Evolutionary conservation across 2,113 vertebrate species (phyloP), one percentile per base, ranked within the genome.

Genomic region (Tragelaphus scriptus): DNA sequence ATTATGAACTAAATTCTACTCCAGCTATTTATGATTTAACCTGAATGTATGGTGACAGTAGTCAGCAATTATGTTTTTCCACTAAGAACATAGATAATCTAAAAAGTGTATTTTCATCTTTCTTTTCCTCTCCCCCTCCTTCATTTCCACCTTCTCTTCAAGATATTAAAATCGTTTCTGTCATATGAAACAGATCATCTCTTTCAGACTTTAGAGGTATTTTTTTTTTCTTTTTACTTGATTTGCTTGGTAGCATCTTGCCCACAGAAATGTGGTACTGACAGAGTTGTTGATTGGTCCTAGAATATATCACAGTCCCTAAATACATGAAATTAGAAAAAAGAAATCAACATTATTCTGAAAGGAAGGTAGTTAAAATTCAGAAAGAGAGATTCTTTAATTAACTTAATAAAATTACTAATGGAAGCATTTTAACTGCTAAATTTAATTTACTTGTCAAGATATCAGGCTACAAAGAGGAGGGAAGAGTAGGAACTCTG

Each of bases 361-460:
- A 98, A 98, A 98, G 98, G 97, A 99, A 98, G 28, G 93, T 99
- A 99, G 99, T 99, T 99, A 99, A 99, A 99, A 99, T 99, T 99
- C 99, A 99, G 99, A 99, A 99, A 99, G 98, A 99, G 99, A 99
- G 99, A 99, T 99, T 98, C 98, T 98, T 99, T 99, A 99, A 99
- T 99, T 99, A 99, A 99, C 99, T 99, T 99, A 99, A 99, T 99
- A 99, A 99, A 99, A 99, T 99, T 99, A 99, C 99, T 99, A 99
- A 99, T 99, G 99, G 99, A 99, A 99, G 99, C 99, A 99, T 99
- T 99, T 99, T 99, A 99, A 99, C 99, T 99, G 99, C 99, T 99
- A 99, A 99, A 99, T 99, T 99, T 99, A 99, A 99, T 99, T 99
- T 99, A 99, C 99, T 99, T 99, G 99, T 99, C 99, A 99, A 99